Evolutionary conservation across 2,888 invertebrate genomes (phyloP).

Genomic region (Drosophila fulvimacula): DNA sequence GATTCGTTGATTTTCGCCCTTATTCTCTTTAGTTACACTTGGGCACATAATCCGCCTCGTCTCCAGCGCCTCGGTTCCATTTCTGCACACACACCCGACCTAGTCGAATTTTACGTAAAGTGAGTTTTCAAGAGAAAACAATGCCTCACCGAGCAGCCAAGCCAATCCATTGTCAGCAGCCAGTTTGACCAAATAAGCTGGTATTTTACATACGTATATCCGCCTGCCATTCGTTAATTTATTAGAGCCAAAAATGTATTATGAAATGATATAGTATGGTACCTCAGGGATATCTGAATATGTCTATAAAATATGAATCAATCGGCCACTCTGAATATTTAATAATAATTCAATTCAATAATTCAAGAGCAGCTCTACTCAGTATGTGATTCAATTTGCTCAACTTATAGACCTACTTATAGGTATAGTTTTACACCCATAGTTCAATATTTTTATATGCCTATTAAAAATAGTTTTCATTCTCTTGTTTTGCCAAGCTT

Average conservation of each 20-base stretch:
- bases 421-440: too few relatives aligned
- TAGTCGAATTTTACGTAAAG: conserved; percentile 60
- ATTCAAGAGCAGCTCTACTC: too few relatives aligned
- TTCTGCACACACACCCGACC: conserved; percentile 35
- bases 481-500: neutral
- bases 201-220: conserved; percentile 6
- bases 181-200: conserved; percentile 26
- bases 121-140: conserved; percentile 69
- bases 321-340: neutral
- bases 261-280: neutral
- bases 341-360: too few relatives aligned
- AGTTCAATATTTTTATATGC: too few relatives aligned
- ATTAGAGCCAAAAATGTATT: neutral
- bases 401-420: too few relatives aligned
- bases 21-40: conserved; percentile 84
- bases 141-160: conserved; percentile 40
- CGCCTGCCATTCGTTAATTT: conserved; percentile 28
- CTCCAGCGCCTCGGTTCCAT: conserved; percentile 62
- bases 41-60: conserved; percentile 81
- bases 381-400: neutral
- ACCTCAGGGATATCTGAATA: neutral
- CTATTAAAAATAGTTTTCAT: neutral
- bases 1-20: conserved; percentile 84
- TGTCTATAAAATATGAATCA: neutral
- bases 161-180: conserved; percentile 25